Percentiles rank a stretch among this genome's conserved stretches.
Conservation (phyloP, 1,140 invertebrate species). For the Drosophila pruinosa region DNA sequence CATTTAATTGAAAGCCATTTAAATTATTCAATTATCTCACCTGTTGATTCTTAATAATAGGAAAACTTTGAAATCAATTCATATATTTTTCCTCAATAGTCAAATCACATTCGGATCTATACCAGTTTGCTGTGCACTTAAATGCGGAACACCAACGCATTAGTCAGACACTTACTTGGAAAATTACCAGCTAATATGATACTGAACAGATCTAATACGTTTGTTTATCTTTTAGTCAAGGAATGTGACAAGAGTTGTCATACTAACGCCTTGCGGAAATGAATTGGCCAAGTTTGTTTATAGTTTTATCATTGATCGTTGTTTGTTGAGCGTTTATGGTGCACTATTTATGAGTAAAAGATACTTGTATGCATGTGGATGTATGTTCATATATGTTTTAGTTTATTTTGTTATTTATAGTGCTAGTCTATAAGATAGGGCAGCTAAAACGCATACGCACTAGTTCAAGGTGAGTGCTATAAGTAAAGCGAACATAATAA, state of each 20-base stretch:
- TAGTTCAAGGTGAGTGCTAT: constrained; percentile 66
- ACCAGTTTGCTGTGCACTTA: constrained; percentile 6
- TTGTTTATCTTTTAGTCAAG: neutral
- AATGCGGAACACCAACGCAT: neutral
- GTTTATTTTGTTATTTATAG: constrained; percentile 10
- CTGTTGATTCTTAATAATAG: neutral
- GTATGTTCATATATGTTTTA: neutral
- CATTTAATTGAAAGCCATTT: constrained; percentile 1
- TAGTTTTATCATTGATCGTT: neutral
- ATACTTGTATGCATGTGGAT: neutral
- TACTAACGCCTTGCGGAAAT: constrained; percentile 22
- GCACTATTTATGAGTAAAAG: constrained; percentile 19
- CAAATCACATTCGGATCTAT: neutral
- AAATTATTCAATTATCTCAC: neutral
- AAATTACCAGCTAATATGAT: neutral
- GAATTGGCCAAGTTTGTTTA: neutral
- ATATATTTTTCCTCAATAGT: neutral
- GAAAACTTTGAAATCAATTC: neutral
- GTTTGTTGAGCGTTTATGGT: neutral
- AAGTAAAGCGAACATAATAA: neutral
- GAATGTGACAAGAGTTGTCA: constrained; percentile 2
- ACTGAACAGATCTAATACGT: neutral
- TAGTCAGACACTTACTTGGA: neutral
- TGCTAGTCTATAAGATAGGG: constrained; percentile 5
- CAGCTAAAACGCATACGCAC: constrained; percentile 29